Evolutionary conservation across 35 echinoderm and acorn worm species (phyloP).

Genomic region (Apostichopus parvimensis): DNA sequence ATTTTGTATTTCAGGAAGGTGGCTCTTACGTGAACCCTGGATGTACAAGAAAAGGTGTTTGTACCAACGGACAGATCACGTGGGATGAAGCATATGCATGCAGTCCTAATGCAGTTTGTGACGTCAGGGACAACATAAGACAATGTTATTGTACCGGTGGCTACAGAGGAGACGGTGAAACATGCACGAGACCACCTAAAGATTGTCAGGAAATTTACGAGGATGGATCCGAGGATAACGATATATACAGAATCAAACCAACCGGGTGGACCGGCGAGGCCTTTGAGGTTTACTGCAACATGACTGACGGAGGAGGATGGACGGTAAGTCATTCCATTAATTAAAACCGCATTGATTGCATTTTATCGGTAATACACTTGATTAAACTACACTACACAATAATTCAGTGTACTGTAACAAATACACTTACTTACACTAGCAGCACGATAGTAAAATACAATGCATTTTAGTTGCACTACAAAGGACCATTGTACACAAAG

Average conservation of each 20-base stretch:
- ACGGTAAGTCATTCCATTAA: neutral
- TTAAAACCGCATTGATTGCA: neutral
- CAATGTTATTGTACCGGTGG: no score
- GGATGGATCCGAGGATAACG: neutral
- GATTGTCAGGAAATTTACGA: slow-evolving; percentile 19
- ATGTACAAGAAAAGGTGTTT: neutral
- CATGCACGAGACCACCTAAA: no score
- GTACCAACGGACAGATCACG: neutral
- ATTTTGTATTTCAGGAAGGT: neutral
- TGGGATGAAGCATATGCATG: neutral
- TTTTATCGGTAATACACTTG: no score
- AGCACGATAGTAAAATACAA: no score
- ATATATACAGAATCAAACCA: neutral
- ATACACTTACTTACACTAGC: no score
- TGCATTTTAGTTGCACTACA: no score
- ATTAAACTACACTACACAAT: neutral
- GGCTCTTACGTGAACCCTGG: slow-evolving; percentile 5
- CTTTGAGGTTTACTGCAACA: slow-evolving; percentile 35
- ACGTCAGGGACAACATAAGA: no score
- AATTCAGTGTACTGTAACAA: no score
- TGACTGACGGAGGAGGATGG: slow-evolving; percentile 24
- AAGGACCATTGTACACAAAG: neutral
- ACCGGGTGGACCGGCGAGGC: neutral
- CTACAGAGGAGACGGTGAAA: no score
- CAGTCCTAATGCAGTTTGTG: neutral